Base-by-base conservation (phyloP, 2,797 vertebrate species). In the Ambastaia sidthimunki region DNA sequence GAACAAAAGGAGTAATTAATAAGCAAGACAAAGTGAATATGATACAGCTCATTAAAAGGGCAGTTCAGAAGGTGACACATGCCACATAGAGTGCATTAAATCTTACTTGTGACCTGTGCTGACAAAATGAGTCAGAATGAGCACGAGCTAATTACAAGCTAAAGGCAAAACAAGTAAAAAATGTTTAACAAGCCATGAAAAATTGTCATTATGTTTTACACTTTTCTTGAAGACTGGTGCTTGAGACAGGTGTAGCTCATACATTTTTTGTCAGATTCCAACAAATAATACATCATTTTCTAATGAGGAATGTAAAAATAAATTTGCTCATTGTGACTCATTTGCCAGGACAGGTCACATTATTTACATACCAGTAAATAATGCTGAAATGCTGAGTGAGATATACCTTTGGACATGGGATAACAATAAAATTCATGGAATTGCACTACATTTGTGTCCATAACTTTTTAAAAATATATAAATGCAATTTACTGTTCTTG, bases 1-100 rank as follows among this genome's bases (percentile, higher is more conserved):
- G 87, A 91, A 92, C 91, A 92, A 90, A 90, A 85, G 85, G 84
- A 86, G 78, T 80, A 86, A 92, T 92, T 92, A 92, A 85, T 85
- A 91, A 34, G 67, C 69, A 18, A 63, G 67, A 80, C 7, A 72
- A 44, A 44, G 50, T 2, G 19, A 18, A 52, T 54, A 54, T n/a
- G 15, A 41, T 15, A 21, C 62, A 71, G 62, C 62, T 50, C 44
- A 54, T 76, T 76, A 21, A 23, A 19, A 37, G 7, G 15, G 4
- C n/a, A 25, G 23, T 16, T 28, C 23, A 60, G 13, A 63, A 18
- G 31, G 34, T 37, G 60, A 16, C 16, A 63, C 0, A 16, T 63
- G 60, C 28, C 60, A 63, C 3, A 7, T 7, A 63, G 28, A 63
- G 10, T 6, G 3, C 25, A 62, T 7, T 28, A 63, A 34, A 63